Base-by-base conservation (phyloP, 1,140 invertebrate species). In the Maconellicoccus hirsutus region DNA sequence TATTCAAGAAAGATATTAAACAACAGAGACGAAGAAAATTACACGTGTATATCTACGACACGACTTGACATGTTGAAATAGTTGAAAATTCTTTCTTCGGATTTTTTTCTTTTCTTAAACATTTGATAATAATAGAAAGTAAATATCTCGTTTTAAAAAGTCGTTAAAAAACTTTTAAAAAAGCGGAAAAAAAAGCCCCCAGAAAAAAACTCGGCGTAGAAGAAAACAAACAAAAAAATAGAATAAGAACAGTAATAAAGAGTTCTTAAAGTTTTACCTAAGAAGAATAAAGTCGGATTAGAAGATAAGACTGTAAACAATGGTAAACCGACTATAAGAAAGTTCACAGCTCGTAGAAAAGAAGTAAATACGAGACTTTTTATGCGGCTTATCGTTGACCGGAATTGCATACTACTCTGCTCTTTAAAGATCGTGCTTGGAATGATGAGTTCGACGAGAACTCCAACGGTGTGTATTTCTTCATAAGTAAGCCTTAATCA, bases 221-320 rank as follows among this genome's bases (percentile, higher is more conserved):
- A 16, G n/a, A 52, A 22, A 23, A 66, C 61, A 66, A 23, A 26
- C 8, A 66, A 66, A 23, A 66, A 66, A 26, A 25, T 66, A 26
- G 16, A 66, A 66, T 25, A 66, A 26, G 10, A 66, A 66, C 21
- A 66, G 61, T 66, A 66, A 66, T 66, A 66, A 66, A 66, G 61
- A 66, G 61, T 66, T 66, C 61, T 66, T 66, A 66, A 66, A 66
- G 10, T 66, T 26, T 66, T 66, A 25, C 25, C 25, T 66, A 66
- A 66, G 25, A 66, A 66, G 61, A 66, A 66, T 23, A 25, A 26
- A 66, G 61, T 66, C 25, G 61, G 61, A 66, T 66, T 66, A 66
- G 61, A 66, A 22, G 61, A 66, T 66, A 26, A 66, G 61, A 66
- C 25, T 66, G 19, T 25, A 66, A 66, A 66, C 61, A 66, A 66